Conservation (phyloP, 2,113 vertebrate species). For the Dromiciops gliroides region DNA sequence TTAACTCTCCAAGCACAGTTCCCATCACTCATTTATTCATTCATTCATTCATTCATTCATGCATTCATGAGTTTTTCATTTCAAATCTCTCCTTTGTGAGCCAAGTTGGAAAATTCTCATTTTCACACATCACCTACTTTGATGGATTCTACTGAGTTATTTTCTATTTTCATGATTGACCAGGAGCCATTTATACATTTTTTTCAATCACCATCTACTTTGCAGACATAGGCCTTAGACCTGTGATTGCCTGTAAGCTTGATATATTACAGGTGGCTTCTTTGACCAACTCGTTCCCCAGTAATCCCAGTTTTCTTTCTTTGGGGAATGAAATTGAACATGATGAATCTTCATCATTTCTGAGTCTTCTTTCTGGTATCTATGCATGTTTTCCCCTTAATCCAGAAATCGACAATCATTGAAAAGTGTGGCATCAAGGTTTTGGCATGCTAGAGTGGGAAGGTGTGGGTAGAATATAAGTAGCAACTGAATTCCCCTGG, state of each 20-base stretch:
- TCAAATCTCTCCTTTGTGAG: constrained; percentile 77
- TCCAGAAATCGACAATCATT: not conserved
- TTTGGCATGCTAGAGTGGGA: not conserved
- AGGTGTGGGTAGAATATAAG: not conserved
- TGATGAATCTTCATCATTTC: constrained; percentile 65
- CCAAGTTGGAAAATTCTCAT: constrained; percentile 77
- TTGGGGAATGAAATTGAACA: constrained; percentile 71
- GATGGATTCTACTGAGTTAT: constrained; percentile 77
- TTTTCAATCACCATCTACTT: constrained; percentile 65
- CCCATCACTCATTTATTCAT: constrained; percentile 77
- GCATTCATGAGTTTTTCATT: constrained; percentile 77
- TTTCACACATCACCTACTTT: constrained; percentile 78
- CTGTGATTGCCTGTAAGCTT: constrained; percentile 66
- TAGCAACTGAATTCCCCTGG: not conserved
- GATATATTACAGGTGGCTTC: constrained; percentile 47
- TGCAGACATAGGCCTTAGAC: constrained; percentile 60
- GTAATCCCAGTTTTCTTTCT: constrained; percentile 66
- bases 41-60: constrained; percentile 79
- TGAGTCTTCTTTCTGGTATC: constrained; percentile 37
- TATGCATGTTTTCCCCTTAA: not conserved
- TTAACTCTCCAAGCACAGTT: constrained; percentile 75
- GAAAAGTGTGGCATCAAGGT: not conserved
- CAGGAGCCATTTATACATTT: constrained; percentile 73
- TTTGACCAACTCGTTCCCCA: constrained; percentile 27
- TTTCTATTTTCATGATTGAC: constrained; percentile 79